Conservation (phyloP, 2,113 vertebrate species). For the Pterocles gutturalis region DNA sequence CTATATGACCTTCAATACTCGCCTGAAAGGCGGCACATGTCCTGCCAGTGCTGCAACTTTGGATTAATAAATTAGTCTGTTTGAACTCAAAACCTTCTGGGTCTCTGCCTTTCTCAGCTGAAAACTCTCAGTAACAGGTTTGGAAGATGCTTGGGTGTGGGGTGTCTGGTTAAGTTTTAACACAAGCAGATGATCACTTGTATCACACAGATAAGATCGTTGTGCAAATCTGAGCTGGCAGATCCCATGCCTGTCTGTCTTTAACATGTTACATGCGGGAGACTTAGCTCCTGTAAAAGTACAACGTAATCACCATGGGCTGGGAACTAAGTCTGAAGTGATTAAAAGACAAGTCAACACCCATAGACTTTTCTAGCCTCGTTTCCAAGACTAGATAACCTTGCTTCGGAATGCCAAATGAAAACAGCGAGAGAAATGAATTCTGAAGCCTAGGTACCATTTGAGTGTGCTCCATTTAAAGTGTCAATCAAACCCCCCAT, state of each 20-base stretch:
- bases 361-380: neutral
- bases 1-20: neutral
- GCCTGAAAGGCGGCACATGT: neutral
- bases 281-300: neutral
- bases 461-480: conserved; percentile 29
- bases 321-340: neutral
- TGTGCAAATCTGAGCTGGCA: neutral
- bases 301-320: accelerated
- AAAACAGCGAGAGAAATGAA: neutral
- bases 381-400: neutral
- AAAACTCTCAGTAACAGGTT: neutral
- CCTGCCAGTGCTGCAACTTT: neutral
- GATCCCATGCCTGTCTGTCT: neutral
- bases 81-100: neutral
- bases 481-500: neutral
- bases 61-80: neutral
- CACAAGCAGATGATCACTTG: neutral
- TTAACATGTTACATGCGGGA: neutral
- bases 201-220: neutral
- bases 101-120: neutral
- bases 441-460: neutral
- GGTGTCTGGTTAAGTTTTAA: neutral
- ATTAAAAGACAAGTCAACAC: neutral
- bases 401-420: neutral
- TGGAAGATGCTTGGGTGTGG: neutral